Base-by-base conservation (phyloP, 2,888 invertebrate species). In the Parnassius smintheus region DNA sequence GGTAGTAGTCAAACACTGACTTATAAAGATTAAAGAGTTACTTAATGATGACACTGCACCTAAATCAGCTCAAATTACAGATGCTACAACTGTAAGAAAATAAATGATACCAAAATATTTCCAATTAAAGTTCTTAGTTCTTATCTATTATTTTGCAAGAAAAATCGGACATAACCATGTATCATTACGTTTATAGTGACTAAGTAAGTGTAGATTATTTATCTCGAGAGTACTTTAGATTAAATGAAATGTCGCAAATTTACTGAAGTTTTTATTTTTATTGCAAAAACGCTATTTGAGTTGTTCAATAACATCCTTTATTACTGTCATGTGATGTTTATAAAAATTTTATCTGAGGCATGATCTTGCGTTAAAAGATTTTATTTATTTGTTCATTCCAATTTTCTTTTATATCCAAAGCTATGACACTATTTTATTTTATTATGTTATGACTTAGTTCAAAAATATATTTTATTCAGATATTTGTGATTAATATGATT, bases 301-400 rank as follows among this genome's bases (percentile, higher is more conserved):
- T n/a, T 44, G 52, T 53, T 56, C 63, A 64, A 59, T 64, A 64
- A 56, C 59, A 64, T 59, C 50, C 52, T 59, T 64, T 59, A 56
- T 64, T 64, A 52, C 44, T 64, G 59, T 59, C 59, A 63, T 50
- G 51, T 45, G 52, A 18, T 57, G 45, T 59, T 50, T 50, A 46
- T 41, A n/a, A 56, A 51, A 51, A 41, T 55, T 50, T 59, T 59
- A 59, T 59, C 55, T 48, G 10, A 41, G 55, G 56, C 59, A 50
- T 46, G 59, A 59, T 59, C 63, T 41, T 45, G 25, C 55, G 55
- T 59, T 59, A 42, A 59, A 51, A 51, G 22, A 62, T 62, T 54
- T 54, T 9, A 58, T 54, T 51, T 22, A 44, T 59, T 51, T 35
- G n/a, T 50, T 50, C 4, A 25, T 46, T 42, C 48, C 50, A 10